Evolutionary conservation across 2,113 vertebrate genomes (phyloP).

Genomic region (Daubentonia madagascariensis): DNA sequence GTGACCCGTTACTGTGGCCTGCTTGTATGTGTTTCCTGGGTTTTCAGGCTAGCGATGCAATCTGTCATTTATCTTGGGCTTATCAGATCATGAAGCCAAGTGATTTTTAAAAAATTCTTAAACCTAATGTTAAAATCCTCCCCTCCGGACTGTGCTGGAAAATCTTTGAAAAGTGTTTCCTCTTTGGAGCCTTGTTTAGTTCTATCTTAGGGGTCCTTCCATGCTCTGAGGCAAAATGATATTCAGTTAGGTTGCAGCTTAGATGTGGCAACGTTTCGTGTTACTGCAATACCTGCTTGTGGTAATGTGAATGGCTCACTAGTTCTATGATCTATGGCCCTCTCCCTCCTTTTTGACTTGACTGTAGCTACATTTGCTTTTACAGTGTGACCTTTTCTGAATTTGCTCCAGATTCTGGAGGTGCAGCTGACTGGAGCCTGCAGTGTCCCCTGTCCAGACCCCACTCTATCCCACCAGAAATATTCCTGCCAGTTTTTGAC

Average conservation of each 20-base stretch:
- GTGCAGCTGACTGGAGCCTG: rapidly evolving
- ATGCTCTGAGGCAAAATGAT: not conserved
- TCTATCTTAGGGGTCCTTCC: not conserved
- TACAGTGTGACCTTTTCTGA: not conserved
- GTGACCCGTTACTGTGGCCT: not conserved
- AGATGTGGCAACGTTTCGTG: rapidly evolving
- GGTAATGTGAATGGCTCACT: not conserved
- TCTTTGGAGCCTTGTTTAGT: not conserved
- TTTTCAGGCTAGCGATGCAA: not conserved
- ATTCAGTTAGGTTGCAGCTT: rapidly evolving
- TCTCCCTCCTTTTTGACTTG: not conserved
- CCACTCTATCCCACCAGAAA: not conserved
- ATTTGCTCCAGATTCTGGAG: not conserved
- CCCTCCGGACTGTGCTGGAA: not conserved
- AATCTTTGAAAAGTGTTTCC: not conserved
- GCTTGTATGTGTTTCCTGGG: not conserved
- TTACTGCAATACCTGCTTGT: rapidly evolving
- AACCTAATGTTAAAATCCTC: not conserved
- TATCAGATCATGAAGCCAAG: not conserved
- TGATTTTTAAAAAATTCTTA: not conserved
- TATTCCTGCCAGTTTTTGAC: not conserved
- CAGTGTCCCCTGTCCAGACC: not conserved
- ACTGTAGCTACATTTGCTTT: not conserved
- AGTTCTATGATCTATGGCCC: not conserved
- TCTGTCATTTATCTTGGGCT: not conserved